Evolutionary conservation across 2,113 vertebrate species (phyloP).

Genomic region (Hippopotamus amphibius): DNA sequence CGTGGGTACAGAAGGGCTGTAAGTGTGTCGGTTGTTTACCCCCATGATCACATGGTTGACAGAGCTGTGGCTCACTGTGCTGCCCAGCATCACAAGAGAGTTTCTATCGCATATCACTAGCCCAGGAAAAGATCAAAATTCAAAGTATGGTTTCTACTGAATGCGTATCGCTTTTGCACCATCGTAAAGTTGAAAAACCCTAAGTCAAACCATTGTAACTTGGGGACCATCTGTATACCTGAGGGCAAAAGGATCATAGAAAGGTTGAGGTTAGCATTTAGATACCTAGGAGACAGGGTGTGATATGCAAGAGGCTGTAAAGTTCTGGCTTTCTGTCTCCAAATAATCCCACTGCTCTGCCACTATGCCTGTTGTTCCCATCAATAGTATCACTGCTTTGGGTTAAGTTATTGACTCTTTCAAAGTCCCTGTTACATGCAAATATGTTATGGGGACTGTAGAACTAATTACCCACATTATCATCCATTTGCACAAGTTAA

Average conservation of each 20-base stretch:
- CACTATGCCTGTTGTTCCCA: not conserved
- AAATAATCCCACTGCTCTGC: not conserved
- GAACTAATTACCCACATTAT: conserved; percentile 24
- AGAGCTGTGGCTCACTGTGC: not conserved
- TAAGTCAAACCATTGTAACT: not conserved
- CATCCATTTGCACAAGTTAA: conserved; percentile 5
- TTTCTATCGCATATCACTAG: not conserved
- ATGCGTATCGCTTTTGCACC: not conserved
- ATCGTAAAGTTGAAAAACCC: not conserved
- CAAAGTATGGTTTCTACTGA: not conserved
- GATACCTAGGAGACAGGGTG: not conserved
- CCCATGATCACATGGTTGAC: not conserved
- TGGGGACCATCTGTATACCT: not conserved
- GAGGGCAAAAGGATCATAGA: conserved; percentile 16
- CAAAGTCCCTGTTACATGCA: conserved; percentile 36
- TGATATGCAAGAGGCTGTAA: not conserved
- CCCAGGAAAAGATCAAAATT: not conserved
- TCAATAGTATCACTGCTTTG: not conserved
- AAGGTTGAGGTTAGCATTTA: conserved; percentile 25
- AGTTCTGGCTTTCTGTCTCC: not conserved
- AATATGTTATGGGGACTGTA: not conserved
- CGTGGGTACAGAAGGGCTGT: not conserved
- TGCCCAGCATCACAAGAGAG: not conserved
- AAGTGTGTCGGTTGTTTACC: not conserved
- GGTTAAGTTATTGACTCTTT: not conserved